Percentiles rank a stretch among this genome's conserved stretches.
phyloP scores from a whole-genome alignment of 2,888 invertebrate species.

The Nemapogon koenigi region DNA sequence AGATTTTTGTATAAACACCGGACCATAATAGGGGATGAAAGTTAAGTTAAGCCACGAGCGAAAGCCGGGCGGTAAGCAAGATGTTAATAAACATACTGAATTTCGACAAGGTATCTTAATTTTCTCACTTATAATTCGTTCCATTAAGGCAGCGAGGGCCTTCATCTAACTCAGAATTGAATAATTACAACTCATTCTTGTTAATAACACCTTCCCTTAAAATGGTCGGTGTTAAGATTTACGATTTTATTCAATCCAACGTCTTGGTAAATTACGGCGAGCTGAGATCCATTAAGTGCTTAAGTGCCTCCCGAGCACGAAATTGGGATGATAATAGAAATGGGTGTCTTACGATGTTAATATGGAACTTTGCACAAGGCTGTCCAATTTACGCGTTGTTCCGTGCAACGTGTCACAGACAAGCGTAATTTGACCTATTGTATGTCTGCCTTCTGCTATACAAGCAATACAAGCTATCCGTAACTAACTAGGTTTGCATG shows the following conservation, averaged over 20 bases:
- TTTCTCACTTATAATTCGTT: constrained; percentile 1
- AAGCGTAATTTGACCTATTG: no score
- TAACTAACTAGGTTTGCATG: no score
- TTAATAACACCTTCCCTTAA: constrained; percentile 39
- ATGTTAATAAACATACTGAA: no score
- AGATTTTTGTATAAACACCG: no score
- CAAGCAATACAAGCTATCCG: no score
- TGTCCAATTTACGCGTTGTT: constrained; percentile 42
- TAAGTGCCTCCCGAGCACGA: constrained; percentile 60
- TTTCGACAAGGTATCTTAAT: no score
- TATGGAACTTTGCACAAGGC: constrained; percentile 41
- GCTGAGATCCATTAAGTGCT: constrained; percentile 62
- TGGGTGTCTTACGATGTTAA: constrained; percentile 58
- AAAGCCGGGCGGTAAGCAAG: no score
- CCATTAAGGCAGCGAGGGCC: not conserved
- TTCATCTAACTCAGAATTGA: constrained; percentile 12
- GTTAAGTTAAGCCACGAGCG: no score
- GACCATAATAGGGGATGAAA: no score
- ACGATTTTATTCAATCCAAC: constrained; percentile 61
- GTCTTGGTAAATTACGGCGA: constrained; percentile 55
- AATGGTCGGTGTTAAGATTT: constrained; percentile 50
- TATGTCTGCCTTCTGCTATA: no score
- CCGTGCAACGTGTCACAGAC: no score
- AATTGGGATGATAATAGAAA: constrained; percentile 63
- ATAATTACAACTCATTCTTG: constrained; percentile 44